These are phyloP conservation scores for Zaprionus gabonicus DNA, from an alignment of 1,140 invertebrate genomes.

Conservation along the genomic window DNA sequence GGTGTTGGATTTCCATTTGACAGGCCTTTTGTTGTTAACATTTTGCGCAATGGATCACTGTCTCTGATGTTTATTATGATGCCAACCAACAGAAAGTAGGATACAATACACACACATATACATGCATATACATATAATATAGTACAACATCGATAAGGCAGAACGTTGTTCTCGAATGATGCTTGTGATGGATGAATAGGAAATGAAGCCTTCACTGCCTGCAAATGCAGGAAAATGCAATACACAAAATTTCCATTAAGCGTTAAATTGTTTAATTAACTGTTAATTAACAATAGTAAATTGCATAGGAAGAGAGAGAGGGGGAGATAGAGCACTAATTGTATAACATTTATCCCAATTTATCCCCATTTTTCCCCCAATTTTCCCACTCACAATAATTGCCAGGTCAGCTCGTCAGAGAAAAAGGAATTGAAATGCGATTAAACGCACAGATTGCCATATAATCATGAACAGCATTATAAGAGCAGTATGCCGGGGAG, in stretches of 20 bases:
- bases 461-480: conserved; percentile 38
- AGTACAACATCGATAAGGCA: conserved; percentile 14
- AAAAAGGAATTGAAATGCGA: conserved; percentile 40
- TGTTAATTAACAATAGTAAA: conserved; percentile 32
- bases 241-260: conserved; percentile 27
- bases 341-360: not conserved
- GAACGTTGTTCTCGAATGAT: not conserved
- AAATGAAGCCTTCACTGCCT: conserved; percentile 19
- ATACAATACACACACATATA: not conserved
- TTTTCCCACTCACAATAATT: conserved; percentile 20
- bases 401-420: conserved; percentile 23
- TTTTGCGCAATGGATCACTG: conserved; percentile 48
- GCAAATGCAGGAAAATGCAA: not conserved
- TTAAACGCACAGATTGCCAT: conserved; percentile 43
- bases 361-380: not conserved
- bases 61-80: conserved; percentile 1
- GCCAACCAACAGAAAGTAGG: not conserved
- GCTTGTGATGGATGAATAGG: conserved; percentile 7
- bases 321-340: not conserved
- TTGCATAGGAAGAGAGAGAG: not conserved
- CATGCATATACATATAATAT: not conserved
- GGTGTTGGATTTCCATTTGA: conserved; percentile 69
- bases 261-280: conserved; percentile 37
- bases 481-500: not conserved
- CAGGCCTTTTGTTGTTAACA: conserved; percentile 52